Percentiles rank a stretch among this genome's conserved stretches.
phyloP scores from a whole-genome alignment of 2,113 vertebrate species.

The Tapirus terrestris region DNA sequence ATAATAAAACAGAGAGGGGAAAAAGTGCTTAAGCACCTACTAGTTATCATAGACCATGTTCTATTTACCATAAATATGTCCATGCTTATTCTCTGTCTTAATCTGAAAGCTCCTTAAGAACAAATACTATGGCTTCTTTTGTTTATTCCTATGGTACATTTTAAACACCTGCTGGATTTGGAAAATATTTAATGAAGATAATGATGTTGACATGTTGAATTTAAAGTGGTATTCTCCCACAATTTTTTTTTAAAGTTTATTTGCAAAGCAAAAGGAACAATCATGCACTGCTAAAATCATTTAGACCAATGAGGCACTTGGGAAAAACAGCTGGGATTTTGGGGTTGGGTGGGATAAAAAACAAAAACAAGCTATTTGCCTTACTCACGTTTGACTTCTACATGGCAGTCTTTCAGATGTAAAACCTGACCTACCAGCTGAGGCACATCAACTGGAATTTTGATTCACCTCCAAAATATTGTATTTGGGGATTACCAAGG shows the following conservation, averaged over 20 bases:
- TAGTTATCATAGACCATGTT: background rate
- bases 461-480: background rate
- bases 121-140: background rate
- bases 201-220: background rate
- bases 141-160: constrained; percentile 16
- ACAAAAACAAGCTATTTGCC: background rate
- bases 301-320: background rate
- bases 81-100: constrained; percentile 4
- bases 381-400: background rate
- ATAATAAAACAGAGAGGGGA: background rate
- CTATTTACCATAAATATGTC: background rate
- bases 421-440: background rate
- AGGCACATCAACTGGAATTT: background rate
- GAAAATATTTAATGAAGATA: constrained; percentile 24
- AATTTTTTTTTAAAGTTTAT: background rate
- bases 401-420: background rate
- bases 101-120: background rate
- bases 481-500: background rate
- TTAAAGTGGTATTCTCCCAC: background rate
- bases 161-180: background rate
- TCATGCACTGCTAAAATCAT: background rate
- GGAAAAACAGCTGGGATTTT: background rate
- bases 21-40: background rate
- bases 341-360: background rate
- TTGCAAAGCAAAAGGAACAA: background rate